These are phyloP conservation scores for Aphelinus certus DNA, from an alignment of 1,140 invertebrate species.

Conservation along the genomic window DNA sequence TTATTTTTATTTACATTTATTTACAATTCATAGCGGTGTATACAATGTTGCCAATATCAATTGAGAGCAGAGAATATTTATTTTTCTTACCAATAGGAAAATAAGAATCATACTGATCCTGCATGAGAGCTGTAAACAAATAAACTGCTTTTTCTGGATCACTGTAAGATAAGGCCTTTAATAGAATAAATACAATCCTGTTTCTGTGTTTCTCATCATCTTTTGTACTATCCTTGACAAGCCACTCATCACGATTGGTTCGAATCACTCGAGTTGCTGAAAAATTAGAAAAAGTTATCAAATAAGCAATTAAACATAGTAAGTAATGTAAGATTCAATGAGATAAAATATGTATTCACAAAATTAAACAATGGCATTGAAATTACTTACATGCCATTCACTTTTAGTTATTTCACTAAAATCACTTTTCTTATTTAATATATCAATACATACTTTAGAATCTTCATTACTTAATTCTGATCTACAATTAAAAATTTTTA, in stretches of 20 bases:
- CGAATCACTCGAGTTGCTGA: constrained; percentile 40
- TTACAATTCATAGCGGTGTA: too few species aligned
- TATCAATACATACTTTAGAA: constrained; percentile 37
- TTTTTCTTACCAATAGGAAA: constrained; percentile 50
- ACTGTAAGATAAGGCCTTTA: constrained; percentile 43
- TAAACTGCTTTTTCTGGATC: constrained; percentile 43
- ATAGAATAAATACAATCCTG: constrained; percentile 41
- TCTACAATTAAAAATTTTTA: neutral
- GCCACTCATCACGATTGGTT: constrained; percentile 39
- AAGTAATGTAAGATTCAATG: constrained; percentile 33
- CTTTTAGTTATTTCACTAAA: neutral
- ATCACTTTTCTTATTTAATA: neutral
- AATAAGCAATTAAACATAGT: neutral
- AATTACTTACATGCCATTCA: constrained; percentile 35
- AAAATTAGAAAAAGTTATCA: constrained; percentile 17
- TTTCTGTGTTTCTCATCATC: constrained; percentile 34
- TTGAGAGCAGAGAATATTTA: constrained; percentile 1
- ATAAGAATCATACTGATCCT: constrained; percentile 46
- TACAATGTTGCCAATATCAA: constrained; percentile 5
- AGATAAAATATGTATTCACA: constrained; percentile 19
- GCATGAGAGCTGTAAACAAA: constrained; percentile 47
- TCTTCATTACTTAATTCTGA: constrained; percentile 23
- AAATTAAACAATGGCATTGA: constrained; percentile 28
- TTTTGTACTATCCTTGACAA: constrained; percentile 32
- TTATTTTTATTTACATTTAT: too few species aligned